Base-by-base conservation (phyloP, 2,113 vertebrate genomes). In the Lates calcarifer region DNA sequence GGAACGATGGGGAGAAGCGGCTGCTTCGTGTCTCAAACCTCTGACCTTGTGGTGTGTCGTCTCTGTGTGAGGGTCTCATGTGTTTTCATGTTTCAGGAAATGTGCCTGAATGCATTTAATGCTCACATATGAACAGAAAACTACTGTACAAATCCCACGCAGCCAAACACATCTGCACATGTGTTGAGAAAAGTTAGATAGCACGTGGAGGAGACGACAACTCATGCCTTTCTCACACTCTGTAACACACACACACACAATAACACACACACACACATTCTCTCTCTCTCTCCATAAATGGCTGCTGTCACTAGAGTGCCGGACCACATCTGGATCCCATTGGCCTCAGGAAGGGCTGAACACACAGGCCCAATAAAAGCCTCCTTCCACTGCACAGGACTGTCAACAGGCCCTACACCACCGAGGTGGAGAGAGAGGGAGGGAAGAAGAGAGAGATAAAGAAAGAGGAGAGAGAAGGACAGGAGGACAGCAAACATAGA, bases 261-360 rank as follows among this genome's bases (percentile, higher is more conserved):
- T n/a, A n/a, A n/a, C 69, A 60, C 29, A 22, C 51, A 29, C 60
- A 14, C 53, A 13, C 20, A 18, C 43, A 18, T 15, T 62, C 65
- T 35, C 37, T 49, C 56, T 28, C 67, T 70, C 69, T 63, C 72
- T 73, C 87, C 78, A 85, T 78, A 85, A 89, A 88, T 82, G 77
- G 88, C 65, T 65, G 74, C 74, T 87, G 88, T 90, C 90, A 72
- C 90, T 65, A 49, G 49, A 70, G 67, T 66, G 41, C 73, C 5
- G 58, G 43, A 61, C 74, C 83, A 91, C 92, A 92, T 92, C 91
- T 93, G 92, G 91, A 88, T 93, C 87, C 56, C 76, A 93, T 91
- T 90, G 88, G 83, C 62, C 69, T 79, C 86, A 89, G 88, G 87
- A 93, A 92, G 79, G 70, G 63, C 75, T 86, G 61, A 85, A 81